Percentiles rank a stretch among this genome's conserved stretches.
These are phyloP conservation scores for Cremastinae sp. DNA, from an alignment of 2,888 invertebrate species.

Conservation along the genomic window DNA sequence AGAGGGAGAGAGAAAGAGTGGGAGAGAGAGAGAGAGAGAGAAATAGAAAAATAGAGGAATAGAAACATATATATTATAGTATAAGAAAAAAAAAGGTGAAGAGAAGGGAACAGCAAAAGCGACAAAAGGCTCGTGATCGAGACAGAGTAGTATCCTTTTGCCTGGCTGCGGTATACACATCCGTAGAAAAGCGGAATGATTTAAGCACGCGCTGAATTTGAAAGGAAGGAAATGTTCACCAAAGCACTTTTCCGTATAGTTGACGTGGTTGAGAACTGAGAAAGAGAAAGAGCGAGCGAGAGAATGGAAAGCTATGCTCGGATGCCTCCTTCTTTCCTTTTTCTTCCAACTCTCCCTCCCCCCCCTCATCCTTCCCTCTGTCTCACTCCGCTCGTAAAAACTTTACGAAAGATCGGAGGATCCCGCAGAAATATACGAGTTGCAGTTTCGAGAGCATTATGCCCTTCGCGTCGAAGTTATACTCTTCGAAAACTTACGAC, in stretches of 20 bases:
- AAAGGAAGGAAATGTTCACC: conserved; percentile 52
- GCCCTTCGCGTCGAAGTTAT: conserved; percentile 29
- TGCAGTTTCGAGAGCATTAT: conserved; percentile 31
- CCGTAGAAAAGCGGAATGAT: conserved; percentile 54
- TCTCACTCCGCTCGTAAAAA: conserved; percentile 30
- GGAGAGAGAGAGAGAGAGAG: too few relatives aligned
- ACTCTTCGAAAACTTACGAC: conserved; percentile 13
- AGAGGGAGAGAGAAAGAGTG: conserved; percentile 12
- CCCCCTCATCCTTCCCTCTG: conserved; percentile 24
- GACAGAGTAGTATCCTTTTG: conserved; percentile 23
- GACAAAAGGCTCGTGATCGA: conserved; percentile 47
- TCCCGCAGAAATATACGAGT: conserved; percentile 32
- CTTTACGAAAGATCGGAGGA: conserved; percentile 32
- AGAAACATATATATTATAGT: too few relatives aligned
- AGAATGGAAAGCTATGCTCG: not conserved
- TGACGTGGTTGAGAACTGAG: conserved; percentile 40
- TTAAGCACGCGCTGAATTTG: conserved; percentile 55
- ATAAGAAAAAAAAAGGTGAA: too few relatives aligned
- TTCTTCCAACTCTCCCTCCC: too few relatives aligned
- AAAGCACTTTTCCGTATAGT: conserved; percentile 55
- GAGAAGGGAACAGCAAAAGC: conserved; percentile 31
- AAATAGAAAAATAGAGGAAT: too few relatives aligned
- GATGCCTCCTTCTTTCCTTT: conserved; percentile 27
- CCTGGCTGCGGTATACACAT: conserved; percentile 2
- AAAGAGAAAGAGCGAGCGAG: not conserved